These are phyloP conservation scores for Alcedo atthis DNA, from an alignment of 2,797 vertebrate genomes.

Conservation along the genomic window DNA sequence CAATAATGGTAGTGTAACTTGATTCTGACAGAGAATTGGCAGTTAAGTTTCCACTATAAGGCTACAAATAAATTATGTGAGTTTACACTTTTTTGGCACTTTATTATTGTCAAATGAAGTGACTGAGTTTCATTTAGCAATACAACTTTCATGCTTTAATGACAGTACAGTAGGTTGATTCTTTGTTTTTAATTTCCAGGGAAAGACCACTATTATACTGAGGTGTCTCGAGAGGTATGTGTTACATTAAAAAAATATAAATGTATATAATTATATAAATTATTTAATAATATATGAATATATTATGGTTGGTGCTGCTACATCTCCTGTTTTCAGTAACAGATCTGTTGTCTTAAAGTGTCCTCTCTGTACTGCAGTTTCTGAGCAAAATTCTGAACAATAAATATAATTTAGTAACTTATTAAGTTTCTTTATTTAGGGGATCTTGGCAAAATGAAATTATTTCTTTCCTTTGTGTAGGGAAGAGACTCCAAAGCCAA, in stretches of 20 bases:
- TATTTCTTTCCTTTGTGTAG: constrained; percentile 72
- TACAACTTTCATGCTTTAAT: constrained; percentile 34
- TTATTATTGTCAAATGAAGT: constrained; percentile 56
- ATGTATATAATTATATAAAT: too few relatives aligned
- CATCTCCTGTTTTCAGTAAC: neutral
- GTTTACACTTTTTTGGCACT: constrained; percentile 57
- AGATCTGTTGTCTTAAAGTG: neutral
- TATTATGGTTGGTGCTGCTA: neutral
- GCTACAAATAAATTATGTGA: constrained; percentile 37
- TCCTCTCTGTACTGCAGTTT: neutral
- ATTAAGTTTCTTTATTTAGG: neutral
- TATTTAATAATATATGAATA: too few relatives aligned
- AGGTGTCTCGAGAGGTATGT: constrained; percentile 92
- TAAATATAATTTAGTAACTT: neutral
- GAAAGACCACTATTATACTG: constrained; percentile 94
- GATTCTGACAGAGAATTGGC: constrained; percentile 58
- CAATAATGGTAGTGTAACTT: constrained; percentile 49
- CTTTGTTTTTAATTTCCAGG: constrained; percentile 81
- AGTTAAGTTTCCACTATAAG: constrained; percentile 54
- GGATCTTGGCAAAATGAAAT: neutral
- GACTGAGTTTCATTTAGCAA: constrained; percentile 38
- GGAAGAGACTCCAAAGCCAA: constrained; percentile 92
- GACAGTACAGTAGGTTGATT: constrained; percentile 28
- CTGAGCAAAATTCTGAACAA: neutral
- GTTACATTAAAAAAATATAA: neutral